phyloP scores from a whole-genome alignment of 1,140 invertebrate genomes.

The Magallana gigas region DNA sequence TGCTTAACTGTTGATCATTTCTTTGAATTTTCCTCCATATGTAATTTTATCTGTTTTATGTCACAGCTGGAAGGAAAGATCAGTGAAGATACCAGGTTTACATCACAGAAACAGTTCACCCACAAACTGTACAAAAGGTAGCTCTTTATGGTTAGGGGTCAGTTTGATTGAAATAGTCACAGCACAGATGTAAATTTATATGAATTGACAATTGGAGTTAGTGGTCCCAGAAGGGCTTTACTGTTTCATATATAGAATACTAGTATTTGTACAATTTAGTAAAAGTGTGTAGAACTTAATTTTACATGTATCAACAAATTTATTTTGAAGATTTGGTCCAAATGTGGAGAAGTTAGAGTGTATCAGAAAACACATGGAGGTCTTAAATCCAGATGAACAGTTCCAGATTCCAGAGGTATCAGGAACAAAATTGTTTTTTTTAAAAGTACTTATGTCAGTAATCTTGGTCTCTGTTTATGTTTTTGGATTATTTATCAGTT shows the following conservation, averaged over 20 bases:
- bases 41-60: conserved; percentile 50
- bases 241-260: no score
- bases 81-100: conserved; percentile 91
- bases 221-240: no score
- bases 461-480: neutral
- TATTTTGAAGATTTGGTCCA: conserved; percentile 88
- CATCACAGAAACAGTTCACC: conserved; percentile 94
- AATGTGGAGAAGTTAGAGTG: conserved; percentile 92
- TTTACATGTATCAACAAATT: no score
- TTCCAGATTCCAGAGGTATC: conserved; percentile 65
- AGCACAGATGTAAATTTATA: no score
- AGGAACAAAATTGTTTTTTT: neutral
- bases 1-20: no score
- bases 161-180: no score
- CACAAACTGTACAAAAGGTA: conserved; percentile 89
- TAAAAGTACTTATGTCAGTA: no score
- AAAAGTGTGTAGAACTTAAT: no score
- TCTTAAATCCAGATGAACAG: conserved; percentile 35
- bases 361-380: conserved; percentile 88
- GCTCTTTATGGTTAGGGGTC: no score
- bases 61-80: conserved; percentile 90
- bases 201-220: no score
- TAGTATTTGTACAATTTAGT: no score
- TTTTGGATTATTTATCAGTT: neutral
- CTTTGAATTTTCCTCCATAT: conserved; percentile 22